Percentiles rank a stretch among this genome's conserved stretches.
Conservation (phyloP, 2,113 vertebrate species). For the Etheostoma spectabile region DNA sequence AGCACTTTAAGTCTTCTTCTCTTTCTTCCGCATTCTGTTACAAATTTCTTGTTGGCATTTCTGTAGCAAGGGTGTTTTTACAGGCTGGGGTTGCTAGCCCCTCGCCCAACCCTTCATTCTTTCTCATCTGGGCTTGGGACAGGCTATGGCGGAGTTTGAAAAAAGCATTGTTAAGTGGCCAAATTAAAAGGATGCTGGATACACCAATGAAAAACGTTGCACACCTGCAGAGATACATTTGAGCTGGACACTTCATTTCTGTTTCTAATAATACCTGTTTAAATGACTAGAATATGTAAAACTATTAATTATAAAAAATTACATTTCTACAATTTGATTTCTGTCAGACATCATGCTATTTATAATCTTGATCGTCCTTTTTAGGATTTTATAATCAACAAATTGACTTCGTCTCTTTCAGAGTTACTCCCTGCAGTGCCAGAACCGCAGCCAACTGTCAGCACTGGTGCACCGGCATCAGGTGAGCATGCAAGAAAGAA, state of each 20-base stretch:
- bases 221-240: conserved; percentile 1
- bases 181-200: not conserved
- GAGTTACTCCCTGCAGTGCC: conserved; percentile 2
- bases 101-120: too few species aligned
- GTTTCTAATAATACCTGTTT: conserved; percentile 5
- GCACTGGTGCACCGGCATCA: not conserved
- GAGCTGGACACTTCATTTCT: not conserved
- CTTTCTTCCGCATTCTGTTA: too few species aligned
- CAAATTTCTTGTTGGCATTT: too few species aligned
- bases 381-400: not conserved
- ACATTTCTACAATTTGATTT: not conserved
- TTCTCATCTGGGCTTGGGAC: too few species aligned
- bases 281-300: not conserved
- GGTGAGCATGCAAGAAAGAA: conserved; percentile 35
- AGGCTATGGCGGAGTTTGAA: too few species aligned
- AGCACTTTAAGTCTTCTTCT: too few species aligned
- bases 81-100: too few species aligned
- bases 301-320: not conserved
- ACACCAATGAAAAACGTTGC: not conserved
- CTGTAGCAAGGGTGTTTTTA: too few species aligned
- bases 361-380: not conserved
- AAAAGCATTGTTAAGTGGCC: not conserved
- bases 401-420: conserved; percentile 1
- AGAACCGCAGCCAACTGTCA: conserved; percentile 11
- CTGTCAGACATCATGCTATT: not conserved